These are phyloP conservation scores for Tapirus indicus DNA, from an alignment of 2,797 vertebrate genomes.

Conservation along the genomic window DNA sequence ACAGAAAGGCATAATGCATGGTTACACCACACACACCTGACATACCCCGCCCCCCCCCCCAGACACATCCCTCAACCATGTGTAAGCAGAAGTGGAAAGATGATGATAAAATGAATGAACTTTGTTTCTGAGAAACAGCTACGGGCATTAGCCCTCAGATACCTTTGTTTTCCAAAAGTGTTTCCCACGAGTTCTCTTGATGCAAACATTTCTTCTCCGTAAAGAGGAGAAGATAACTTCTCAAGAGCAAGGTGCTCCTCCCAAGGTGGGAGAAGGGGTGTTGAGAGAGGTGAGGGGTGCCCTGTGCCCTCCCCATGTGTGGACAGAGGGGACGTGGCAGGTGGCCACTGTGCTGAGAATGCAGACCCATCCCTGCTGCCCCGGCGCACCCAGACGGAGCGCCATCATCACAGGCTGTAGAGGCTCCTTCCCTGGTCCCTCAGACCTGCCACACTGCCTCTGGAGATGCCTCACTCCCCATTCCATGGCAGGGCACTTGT, in stretches of 20 bases:
- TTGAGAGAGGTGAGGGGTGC: background rate
- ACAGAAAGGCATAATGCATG: background rate
- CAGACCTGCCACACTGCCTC: background rate
- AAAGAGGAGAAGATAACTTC: background rate
- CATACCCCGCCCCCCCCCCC: accelerated
- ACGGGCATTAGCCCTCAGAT: background rate
- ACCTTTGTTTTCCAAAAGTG: background rate
- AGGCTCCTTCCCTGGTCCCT: background rate
- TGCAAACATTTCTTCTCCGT: background rate
- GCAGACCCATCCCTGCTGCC: accelerated
- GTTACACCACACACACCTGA: no score
- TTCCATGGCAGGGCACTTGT: no score
- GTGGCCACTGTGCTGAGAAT: background rate
- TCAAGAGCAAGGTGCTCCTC: background rate
- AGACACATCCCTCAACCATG: no score
- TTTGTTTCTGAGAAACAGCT: background rate
- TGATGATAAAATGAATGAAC: background rate
- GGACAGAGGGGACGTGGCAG: no score
- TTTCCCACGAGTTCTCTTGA: background rate
- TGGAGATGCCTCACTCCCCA: background rate
- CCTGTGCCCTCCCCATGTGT: accelerated
- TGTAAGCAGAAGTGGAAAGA: background rate
- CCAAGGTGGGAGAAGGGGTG: background rate
- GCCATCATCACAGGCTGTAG: background rate
- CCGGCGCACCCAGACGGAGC: background rate